Evolutionary conservation across 2,113 vertebrate genomes (phyloP), one percentile per base, ranked within the genome.

Genomic region (Bos indicus): DNA sequence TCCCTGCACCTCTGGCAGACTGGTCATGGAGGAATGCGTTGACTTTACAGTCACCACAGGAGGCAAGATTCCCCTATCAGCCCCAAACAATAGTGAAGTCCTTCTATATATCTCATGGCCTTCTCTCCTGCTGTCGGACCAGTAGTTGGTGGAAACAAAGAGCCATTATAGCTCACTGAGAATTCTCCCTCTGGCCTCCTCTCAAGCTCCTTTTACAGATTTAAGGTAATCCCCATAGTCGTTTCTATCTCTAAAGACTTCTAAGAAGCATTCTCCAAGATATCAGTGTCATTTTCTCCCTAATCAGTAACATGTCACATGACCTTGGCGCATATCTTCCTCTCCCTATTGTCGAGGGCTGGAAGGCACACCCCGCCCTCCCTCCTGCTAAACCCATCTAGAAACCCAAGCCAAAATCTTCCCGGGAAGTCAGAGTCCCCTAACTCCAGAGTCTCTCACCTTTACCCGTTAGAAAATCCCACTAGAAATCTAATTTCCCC

Each of bases 81-180:
- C 51, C 43, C 43, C 81, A 78, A 94, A 97, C 89, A 97, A 85
- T 86, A 62, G 86, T 71, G 89, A 96, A 95, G 86, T 97, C 88
- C 88, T 67, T 54, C 84, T 40, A 16, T 21, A 7, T 25, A 67
- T 98, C 88, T 93, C 51, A 94, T 77, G 93, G 96, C 82, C 91
- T 93, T 96, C 48, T 87, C 89, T 97, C 30, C 92, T 94, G 92
- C 77, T 88, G 57, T 88, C 88, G 74, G 46, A 52, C 48, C 36
- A 85, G 46, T 52, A 60, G 30, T 80, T 78, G 36, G 74, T 93
- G 23, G 64, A 88, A 96, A 96, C 78, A 97, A 98, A 91, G 56
- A 52, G 51, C 33, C 90, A 16, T 81, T 77, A 11, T 25, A 67
- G 26, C 43, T 54, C 3, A 23, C 56, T 90, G 33, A 83, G 81